Evolutionary conservation across 2,113 vertebrate species (phyloP).

Genomic region (Apus apus): DNA sequence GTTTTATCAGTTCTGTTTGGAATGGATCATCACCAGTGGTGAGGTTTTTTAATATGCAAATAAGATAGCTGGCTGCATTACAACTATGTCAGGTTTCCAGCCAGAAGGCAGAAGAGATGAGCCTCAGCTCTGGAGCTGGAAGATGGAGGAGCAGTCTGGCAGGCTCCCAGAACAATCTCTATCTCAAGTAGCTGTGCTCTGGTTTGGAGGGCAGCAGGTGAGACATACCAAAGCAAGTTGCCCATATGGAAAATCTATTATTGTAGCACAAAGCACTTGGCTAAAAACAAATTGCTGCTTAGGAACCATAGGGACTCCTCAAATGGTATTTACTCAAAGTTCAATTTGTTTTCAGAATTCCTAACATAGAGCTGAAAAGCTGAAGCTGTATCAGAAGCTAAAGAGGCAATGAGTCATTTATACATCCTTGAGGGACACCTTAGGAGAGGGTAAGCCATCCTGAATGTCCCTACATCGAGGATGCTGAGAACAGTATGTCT

Average conservation of each 20-base stretch:
- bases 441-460: background rate
- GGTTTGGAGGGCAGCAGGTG: background rate
- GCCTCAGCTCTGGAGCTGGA: background rate
- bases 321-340: background rate
- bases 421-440: background rate
- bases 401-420: background rate
- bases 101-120: background rate
- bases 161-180: background rate
- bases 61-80: background rate
- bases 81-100: background rate
- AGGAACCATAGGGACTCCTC: background rate
- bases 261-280: background rate
- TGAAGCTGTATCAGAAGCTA: background rate
- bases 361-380: background rate
- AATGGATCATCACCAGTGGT: background rate
- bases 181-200: background rate
- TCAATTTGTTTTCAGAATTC: background rate
- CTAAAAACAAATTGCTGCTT: background rate
- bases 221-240: background rate
- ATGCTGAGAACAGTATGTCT: background rate
- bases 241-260: background rate
- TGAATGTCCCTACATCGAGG: background rate
- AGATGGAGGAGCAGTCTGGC: background rate
- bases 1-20: slow-evolving; percentile 18
- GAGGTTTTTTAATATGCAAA: background rate